Conservation (phyloP, 2,888 invertebrate species). For the Amiota communis region DNA sequence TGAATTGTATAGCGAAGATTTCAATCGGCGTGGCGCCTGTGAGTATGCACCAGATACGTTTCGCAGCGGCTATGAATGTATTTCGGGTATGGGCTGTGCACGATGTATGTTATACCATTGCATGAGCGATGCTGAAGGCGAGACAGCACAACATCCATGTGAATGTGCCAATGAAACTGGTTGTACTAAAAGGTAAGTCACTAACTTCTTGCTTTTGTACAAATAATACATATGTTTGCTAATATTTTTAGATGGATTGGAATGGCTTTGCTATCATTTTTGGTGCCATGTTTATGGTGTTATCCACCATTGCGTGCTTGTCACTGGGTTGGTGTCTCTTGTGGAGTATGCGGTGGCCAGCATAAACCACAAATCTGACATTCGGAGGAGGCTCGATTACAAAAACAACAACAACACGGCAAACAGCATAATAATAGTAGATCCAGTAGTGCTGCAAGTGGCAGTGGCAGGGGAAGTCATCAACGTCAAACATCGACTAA, state of each 20-base stretch:
- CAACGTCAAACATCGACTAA: conserved; percentile 32
- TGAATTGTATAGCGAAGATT: conserved; percentile 86
- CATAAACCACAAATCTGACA: conserved; percentile 78
- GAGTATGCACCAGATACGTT: conserved; percentile 90
- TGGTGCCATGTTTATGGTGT: conserved; percentile 95
- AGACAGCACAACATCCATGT: conserved; percentile 89
- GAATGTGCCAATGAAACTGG: conserved; percentile 82
- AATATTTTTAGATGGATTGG: conserved; percentile 81
- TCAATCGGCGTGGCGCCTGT: conserved; percentile 89
- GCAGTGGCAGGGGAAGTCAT: conserved; percentile 1
- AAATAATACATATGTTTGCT: neutral
- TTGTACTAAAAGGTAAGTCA: conserved; percentile 80
- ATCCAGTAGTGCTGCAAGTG: neutral
- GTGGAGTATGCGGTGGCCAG: conserved; percentile 87
- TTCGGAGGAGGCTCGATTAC: conserved; percentile 72
- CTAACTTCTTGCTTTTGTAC: neutral
- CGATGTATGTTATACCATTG: conserved; percentile 94
- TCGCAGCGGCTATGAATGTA: conserved; percentile 84
- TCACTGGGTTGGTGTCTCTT: conserved; percentile 86
- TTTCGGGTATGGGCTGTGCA: conserved; percentile 90
- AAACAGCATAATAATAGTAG: neutral
- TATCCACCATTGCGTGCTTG: conserved; percentile 90
- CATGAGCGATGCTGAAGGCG: conserved; percentile 92
- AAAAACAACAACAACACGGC: conserved; percentile 59
- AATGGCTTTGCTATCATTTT: conserved; percentile 85